Conservation (phyloP, 2,797 vertebrate genomes). For the Sebastolobus altivelis region DNA sequence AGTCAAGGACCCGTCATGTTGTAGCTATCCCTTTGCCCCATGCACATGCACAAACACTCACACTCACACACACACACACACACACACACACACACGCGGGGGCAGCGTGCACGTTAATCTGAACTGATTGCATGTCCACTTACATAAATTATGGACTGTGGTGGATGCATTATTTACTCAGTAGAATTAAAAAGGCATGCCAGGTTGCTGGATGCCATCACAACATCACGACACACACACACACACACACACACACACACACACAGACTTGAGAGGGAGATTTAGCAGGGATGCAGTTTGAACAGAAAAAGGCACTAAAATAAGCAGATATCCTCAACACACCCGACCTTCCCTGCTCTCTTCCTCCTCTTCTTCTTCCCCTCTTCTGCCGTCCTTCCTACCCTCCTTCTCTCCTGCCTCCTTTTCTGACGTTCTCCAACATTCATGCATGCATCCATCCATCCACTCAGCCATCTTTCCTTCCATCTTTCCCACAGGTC, state of each 20-base stretch:
- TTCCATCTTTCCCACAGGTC: not conserved
- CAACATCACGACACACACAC: constrained; percentile 66
- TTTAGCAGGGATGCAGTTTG: constrained; percentile 23
- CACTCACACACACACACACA: constrained; percentile 38
- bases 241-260: constrained; percentile 33
- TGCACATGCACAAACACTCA: constrained; percentile 19
- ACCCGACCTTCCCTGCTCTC: not conserved
- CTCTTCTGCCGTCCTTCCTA: not conserved
- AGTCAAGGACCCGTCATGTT: constrained; percentile 76
- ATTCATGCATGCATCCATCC: not conserved
- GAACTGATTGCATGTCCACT: constrained; percentile 88
- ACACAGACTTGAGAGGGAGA: not conserved
- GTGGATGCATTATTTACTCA: constrained; percentile 84
- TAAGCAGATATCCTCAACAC: constrained; percentile 17
- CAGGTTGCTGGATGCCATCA: constrained; percentile 69
- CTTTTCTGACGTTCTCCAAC: not conserved
- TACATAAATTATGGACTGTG: constrained; percentile 86
- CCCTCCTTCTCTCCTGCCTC: not conserved
- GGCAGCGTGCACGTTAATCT: constrained; percentile 81
- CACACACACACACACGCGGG: constrained; percentile 45
- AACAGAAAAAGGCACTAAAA: constrained; percentile 31
- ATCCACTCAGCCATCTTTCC: not conserved
- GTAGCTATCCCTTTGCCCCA: constrained; percentile 43
- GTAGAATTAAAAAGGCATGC: constrained; percentile 83
- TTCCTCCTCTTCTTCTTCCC: not conserved